Conservation (phyloP, 2,888 invertebrate species). For the Mythimna impura region DNA sequence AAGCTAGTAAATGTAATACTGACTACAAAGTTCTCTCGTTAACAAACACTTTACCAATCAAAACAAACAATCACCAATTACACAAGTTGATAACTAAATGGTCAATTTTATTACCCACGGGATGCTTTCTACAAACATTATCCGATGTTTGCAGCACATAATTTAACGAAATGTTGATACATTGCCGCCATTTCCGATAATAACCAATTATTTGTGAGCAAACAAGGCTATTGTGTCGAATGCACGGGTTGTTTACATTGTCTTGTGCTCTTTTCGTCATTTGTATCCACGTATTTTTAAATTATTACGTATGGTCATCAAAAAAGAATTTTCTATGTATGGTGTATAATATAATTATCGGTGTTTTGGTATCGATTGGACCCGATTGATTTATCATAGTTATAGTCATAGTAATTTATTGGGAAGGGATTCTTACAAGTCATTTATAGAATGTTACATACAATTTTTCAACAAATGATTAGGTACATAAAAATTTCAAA, state of each 20-base stretch:
- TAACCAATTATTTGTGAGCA: slow-evolving; percentile 52
- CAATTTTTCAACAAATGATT: no score
- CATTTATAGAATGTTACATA: no score
- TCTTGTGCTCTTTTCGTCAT: slow-evolving; percentile 30
- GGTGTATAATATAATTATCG: no score
- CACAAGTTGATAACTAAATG: slow-evolving; percentile 28
- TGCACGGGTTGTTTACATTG: slow-evolving; percentile 27
- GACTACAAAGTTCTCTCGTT: background rate
- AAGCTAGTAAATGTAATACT: background rate
- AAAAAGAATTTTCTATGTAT: background rate
- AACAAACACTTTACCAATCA: slow-evolving; percentile 5
- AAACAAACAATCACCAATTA: slow-evolving; percentile 39
- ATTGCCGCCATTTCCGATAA: slow-evolving; percentile 54
- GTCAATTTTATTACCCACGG: slow-evolving; percentile 34
- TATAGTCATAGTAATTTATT: no score
- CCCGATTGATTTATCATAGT: no score
- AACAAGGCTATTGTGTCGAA: slow-evolving; percentile 44
- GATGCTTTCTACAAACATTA: slow-evolving; percentile 44
- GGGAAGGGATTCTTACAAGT: no score
- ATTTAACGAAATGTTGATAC: slow-evolving; percentile 56
- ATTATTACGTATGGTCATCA: background rate
- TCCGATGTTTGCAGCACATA: slow-evolving; percentile 40
- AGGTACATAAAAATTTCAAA: no score
- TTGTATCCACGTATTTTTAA: background rate
- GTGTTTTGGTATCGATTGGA: no score